Evolutionary conservation across 1,140 invertebrate species (phyloP), one percentile per base, ranked within the genome.

Genomic region (Pogonognathellus flavescens): DNA sequence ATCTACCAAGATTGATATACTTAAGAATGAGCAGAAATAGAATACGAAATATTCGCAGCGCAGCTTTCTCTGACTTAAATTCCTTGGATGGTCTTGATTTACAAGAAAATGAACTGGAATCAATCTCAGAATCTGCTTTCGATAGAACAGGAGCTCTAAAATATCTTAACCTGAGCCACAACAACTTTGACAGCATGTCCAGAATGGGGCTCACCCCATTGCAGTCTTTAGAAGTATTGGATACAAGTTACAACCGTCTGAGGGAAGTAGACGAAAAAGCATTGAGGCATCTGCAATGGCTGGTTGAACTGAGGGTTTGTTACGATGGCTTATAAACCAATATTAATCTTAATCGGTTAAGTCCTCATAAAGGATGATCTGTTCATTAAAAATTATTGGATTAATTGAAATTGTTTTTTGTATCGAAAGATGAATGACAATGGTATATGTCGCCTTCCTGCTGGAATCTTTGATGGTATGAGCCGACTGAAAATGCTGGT

Each of bases 391-490:
- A 55, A 2, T 55, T 55, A 55, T 16, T 16, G 53, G 11, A 5
- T 41, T 41, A 41, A 41, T 41, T 41, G 11, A 1, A 55, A 5
- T 55, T 5, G 93, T 95, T 83, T 92, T 93, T 85, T 89, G 7
- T 87, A 92, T 55, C 11, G 16, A 55, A 55, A 66, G 91, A 88
- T 92, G 89, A 90, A 91, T 85, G 88, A 91, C 88, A 92, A 92
- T 83, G 89, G 90, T 84, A 88, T 92, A 22, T 92, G 91, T 82
- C 89, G 88, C 9, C 89, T 92, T 18, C 89, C 92, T 90, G 94
- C 92, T 84, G 93, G 92, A 11, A 94, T 95, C 0, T 97, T 97
- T 90, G 93, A 95, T 87, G 93, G 93, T 62, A 96, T 96, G 95
- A 94, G 94, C 2, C 92, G 95, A 85, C 90, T 97, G 7, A 93